These are phyloP conservation scores for Vollenhovia emeryi DNA, from an alignment of 1,140 invertebrate species.

Conservation along the genomic window DNA sequence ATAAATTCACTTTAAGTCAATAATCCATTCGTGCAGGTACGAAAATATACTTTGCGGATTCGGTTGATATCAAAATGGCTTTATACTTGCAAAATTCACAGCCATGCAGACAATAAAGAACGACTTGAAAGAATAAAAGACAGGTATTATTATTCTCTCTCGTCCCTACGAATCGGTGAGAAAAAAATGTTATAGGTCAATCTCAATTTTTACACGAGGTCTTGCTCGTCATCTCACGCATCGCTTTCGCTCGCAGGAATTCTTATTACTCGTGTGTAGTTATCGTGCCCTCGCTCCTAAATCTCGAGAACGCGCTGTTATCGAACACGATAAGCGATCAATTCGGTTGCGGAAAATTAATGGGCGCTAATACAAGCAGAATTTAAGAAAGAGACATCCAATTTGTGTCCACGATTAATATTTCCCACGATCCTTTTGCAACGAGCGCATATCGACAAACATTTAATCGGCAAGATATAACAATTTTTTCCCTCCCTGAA, in stretches of 20 bases:
- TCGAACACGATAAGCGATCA: background rate
- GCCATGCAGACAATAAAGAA: constrained; percentile 19
- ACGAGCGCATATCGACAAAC: background rate
- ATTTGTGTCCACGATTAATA: background rate
- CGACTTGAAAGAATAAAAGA: constrained; percentile 3
- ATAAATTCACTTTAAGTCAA: constrained; percentile 59
- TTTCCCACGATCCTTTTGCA: background rate
- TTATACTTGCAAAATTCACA: constrained; percentile 29
- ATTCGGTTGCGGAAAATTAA: constrained; percentile 3
- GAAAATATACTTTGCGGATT: constrained; percentile 39
- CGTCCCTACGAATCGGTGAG: background rate
- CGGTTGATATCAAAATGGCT: constrained; percentile 29
- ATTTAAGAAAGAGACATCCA: background rate
- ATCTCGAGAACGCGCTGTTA: constrained; percentile 5
- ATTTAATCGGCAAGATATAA: background rate
- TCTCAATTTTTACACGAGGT: background rate
- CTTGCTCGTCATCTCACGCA: background rate
- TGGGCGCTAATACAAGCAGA: background rate
- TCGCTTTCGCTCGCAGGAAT: background rate
- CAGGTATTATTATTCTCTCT: background rate
- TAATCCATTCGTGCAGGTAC: constrained; percentile 41
- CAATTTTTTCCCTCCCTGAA: background rate
- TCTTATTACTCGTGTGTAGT: constrained; percentile 13
- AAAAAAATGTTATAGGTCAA: background rate
- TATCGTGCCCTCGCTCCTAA: constrained; percentile 24